Conservation (phyloP, 2,797 vertebrate genomes). For the Onychomys torridus region DNA sequence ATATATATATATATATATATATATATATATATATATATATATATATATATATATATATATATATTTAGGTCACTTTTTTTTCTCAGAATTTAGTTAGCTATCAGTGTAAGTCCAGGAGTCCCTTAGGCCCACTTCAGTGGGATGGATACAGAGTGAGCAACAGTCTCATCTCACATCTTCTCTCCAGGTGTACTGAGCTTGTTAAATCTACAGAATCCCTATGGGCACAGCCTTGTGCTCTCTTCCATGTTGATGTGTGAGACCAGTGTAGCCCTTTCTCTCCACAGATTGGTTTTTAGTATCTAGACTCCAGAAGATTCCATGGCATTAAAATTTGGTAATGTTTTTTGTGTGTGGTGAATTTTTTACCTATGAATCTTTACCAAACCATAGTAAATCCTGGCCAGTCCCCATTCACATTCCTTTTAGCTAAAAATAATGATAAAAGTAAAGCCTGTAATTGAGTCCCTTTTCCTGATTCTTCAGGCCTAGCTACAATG, state of each 20-base stretch:
- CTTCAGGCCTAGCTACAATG: not conserved
- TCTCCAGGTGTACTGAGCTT: too few species aligned
- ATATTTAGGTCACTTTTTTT: not conserved
- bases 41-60: too few species aligned
- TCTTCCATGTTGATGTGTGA: not conserved
- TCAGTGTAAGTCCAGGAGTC: not conserved
- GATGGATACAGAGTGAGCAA: not conserved
- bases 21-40: too few species aligned
- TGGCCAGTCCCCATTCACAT: not conserved
- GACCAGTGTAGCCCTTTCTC: not conserved
- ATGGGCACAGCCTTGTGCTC: not conserved
- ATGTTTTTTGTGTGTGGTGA: not conserved
- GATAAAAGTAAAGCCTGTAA: not conserved
- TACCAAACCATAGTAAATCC: not conserved
- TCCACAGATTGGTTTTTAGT: not conserved
- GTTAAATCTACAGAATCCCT: not conserved
- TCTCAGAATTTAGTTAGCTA: not conserved
- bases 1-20: too few species aligned
- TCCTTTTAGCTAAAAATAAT: not conserved
- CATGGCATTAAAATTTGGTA: not conserved
- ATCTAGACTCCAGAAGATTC: not conserved
- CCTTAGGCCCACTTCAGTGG: not conserved
- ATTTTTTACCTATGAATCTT: not conserved
- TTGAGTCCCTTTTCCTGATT: not conserved
- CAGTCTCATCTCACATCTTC: not conserved